A percentile compares a stretch with the other conserved stretches of the same genome.
Conservation (phyloP, 2,888 invertebrate species). For the Thumatha senex region DNA sequence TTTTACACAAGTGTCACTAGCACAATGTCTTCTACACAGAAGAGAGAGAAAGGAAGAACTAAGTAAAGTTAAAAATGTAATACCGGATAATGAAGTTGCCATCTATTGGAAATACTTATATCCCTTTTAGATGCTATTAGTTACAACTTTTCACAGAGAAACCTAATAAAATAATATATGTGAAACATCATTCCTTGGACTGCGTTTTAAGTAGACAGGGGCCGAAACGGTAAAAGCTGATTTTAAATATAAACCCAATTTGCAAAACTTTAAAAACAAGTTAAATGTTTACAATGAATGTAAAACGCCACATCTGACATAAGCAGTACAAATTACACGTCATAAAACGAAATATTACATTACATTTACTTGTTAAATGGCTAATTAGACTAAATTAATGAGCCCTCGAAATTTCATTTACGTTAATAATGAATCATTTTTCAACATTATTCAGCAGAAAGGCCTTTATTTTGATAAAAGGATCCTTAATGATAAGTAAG, state of each 20-base stretch:
- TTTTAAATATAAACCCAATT: background rate
- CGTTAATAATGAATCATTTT: constrained; percentile 9
- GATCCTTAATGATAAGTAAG: background rate
- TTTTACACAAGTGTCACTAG: too few species aligned
- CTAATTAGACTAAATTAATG: constrained; percentile 9
- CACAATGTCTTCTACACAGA: too few species aligned
- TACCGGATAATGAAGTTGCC: too few species aligned
- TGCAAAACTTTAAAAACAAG: background rate
- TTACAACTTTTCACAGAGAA: too few species aligned
- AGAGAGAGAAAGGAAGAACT: too few species aligned
- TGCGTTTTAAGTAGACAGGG: too few species aligned
- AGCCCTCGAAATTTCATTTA: background rate
- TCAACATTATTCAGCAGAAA: constrained; percentile 1
- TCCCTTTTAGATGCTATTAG: too few species aligned
- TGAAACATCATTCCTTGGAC: too few species aligned
- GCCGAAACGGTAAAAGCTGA: too few species aligned
- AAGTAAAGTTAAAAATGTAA: too few species aligned
- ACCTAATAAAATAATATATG: too few species aligned
- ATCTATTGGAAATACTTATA: too few species aligned
- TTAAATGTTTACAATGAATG: background rate
- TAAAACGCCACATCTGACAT: background rate
- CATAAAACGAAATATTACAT: constrained; percentile 3
- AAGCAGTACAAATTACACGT: constrained; percentile 6
- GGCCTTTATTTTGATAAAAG: background rate
- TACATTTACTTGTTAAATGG: constrained; percentile 6